A percentile compares a stretch with the other conserved stretches of the same genome.
phyloP scores from a whole-genome alignment of 2,113 vertebrate species.

The Maccullochella peelii region DNA sequence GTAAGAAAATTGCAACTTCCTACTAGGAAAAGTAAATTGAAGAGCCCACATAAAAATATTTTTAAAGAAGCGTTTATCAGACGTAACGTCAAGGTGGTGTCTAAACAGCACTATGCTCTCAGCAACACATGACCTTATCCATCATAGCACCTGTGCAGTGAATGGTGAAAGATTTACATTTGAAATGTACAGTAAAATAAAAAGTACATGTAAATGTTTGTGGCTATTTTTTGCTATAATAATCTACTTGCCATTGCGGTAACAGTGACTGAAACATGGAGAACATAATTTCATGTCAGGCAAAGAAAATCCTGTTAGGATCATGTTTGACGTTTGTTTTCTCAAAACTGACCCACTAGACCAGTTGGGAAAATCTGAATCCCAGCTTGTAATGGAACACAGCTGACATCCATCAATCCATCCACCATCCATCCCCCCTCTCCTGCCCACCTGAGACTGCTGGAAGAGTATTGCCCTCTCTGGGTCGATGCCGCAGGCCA shows the following conservation, averaged over 20 bases:
- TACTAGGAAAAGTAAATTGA: too few relatives aligned
- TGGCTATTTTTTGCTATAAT: not conserved
- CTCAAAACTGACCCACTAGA: too few relatives aligned
- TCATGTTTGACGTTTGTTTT: not conserved
- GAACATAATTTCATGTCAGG: not conserved
- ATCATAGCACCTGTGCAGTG: not conserved
- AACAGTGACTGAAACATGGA: not conserved
- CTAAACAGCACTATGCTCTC: not conserved
- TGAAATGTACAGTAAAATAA: not conserved
- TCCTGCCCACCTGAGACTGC: conserved; percentile 90
- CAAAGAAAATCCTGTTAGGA: not conserved
- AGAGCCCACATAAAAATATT: too few relatives aligned
- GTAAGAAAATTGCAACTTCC: not conserved
- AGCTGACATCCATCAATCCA: not conserved
- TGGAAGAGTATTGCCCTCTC: conserved; percentile 90
- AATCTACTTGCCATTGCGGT: not conserved
- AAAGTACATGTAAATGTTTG: not conserved
- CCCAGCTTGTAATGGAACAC: not conserved
- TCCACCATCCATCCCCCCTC: not conserved
- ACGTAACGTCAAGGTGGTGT: too few relatives aligned
- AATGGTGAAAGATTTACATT: not conserved
- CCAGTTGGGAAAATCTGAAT: not conserved
- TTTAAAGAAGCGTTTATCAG: too few relatives aligned
- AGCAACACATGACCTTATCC: not conserved
- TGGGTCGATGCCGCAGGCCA: conserved; percentile 94